Base-by-base conservation (phyloP, 2,888 invertebrate genomes). In the Clusia tigrina region DNA sequence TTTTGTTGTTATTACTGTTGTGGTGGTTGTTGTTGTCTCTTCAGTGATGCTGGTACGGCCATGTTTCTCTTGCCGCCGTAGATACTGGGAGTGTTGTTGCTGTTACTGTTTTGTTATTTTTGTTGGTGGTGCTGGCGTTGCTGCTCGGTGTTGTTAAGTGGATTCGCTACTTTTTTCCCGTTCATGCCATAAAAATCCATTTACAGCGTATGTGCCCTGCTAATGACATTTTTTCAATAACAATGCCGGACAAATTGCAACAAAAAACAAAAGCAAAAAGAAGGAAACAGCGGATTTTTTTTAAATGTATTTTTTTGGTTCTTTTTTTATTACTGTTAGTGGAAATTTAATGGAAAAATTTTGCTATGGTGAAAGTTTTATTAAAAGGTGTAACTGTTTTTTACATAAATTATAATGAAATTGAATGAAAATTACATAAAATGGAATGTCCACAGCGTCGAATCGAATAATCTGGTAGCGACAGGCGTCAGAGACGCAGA, bases 191-290 rank as follows among this genome's bases (percentile, higher is more conserved):
- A 71, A 71, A 75, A 75, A 75, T 77, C 77, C 74, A 71, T 72
- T 77, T 77, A 67, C 76, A 71, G 12, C 48, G 23, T 22, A 22
- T 76, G 73, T 74, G 69, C 54, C 24, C 77, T 76, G 76, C 77
- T 76, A 77, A 77, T 76, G 76, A 76, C 76, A 76, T 74, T 76
- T 76, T 76, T 76, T 74, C 74, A 76, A 77, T 73, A 12, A 6
- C 32, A 32, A 9, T 32, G 32, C 6, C 6, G 6, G 32, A 32
- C 32, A 12, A 32, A 32, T 12, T 9, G 12, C 32, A 32, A 32
- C 32, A 32, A 32, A 32, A 32, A 32, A 32, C 12, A 32, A n/a
- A 32, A 32, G 32, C 32, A 32, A 32, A 32, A 32, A 32, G 6
- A 32, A 6, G 12, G 12, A 32, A 32, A 32, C 32, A n/a, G n/a